Percentiles rank a stretch among this genome's conserved stretches.
phyloP scores from a whole-genome alignment of 2,797 vertebrate species.

The Moxostoma hubbsi region DNA sequence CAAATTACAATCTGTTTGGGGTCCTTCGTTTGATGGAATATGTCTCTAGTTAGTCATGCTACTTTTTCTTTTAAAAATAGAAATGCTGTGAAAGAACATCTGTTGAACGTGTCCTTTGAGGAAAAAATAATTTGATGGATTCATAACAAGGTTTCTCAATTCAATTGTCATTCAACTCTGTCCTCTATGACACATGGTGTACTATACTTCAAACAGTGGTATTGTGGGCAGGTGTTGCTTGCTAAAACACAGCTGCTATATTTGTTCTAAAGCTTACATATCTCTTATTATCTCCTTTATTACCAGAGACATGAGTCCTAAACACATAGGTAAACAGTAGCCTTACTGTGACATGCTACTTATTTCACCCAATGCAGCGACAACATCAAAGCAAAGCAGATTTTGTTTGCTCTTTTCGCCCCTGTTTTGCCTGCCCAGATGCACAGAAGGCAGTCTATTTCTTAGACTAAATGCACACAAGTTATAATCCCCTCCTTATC shows the following conservation, averaged over 20 bases:
- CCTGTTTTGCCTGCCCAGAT: slow-evolving; percentile 69
- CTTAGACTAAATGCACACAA: slow-evolving; percentile 66
- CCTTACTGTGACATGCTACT: slow-evolving; percentile 56
- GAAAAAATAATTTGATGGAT: slow-evolving; percentile 39
- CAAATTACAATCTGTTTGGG: slow-evolving; percentile 76
- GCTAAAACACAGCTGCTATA: slow-evolving; percentile 36
- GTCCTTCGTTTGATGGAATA: slow-evolving; percentile 73
- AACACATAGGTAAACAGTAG: slow-evolving; percentile 38
- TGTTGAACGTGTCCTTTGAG: slow-evolving; percentile 31
- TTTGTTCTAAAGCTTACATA: slow-evolving; percentile 31
- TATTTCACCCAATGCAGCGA: slow-evolving; percentile 54
- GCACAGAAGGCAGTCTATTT: slow-evolving; percentile 53
- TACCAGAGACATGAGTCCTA: slow-evolving; percentile 11
- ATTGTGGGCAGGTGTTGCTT: slow-evolving; percentile 9
- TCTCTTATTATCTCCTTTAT: slow-evolving; percentile 33
- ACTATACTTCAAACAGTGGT: background rate
- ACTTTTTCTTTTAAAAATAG: slow-evolving; percentile 57
- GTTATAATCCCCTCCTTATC: slow-evolving; percentile 58
- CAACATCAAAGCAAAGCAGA: slow-evolving; percentile 62
- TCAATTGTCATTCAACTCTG: slow-evolving; percentile 32
- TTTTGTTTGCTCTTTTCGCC: slow-evolving; percentile 47
- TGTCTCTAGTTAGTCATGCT: slow-evolving; percentile 70
- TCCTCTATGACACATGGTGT: background rate
- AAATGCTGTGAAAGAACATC: slow-evolving; percentile 13
- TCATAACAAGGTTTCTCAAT: slow-evolving; percentile 23